A percentile compares a stretch with the other conserved stretches of the same genome.
Evolutionary conservation across 2,888 invertebrate genomes (phyloP).

Genomic region (Phengaris alcon): DNA sequence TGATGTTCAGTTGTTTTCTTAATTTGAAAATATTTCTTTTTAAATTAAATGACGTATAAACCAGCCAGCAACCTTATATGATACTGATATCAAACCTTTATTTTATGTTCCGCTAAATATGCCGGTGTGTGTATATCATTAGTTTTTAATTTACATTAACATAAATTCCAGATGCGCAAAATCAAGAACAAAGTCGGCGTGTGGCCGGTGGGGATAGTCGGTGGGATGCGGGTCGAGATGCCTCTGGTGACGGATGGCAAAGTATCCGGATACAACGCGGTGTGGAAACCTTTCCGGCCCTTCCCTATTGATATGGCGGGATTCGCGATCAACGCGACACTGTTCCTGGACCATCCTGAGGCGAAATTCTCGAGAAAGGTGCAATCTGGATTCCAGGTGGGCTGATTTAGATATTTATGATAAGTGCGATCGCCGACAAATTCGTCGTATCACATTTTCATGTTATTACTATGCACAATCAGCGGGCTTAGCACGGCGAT

Average conservation of each 20-base stretch:
- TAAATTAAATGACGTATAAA: too few species aligned
- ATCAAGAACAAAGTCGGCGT: slow-evolving; percentile 89
- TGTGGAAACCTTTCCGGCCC: slow-evolving; percentile 93
- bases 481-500: too few species aligned
- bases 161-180: slow-evolving; percentile 84
- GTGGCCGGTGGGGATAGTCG: slow-evolving; percentile 97
- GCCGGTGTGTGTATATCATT: too few species aligned
- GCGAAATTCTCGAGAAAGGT: slow-evolving; percentile 91
- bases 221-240: slow-evolving; percentile 94
- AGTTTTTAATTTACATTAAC: background rate
- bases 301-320: slow-evolving; percentile 99
- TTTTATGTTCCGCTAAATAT: too few species aligned
- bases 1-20: too few species aligned
- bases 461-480: too few species aligned
- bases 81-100: too few species aligned
- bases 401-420: slow-evolving; percentile 25
- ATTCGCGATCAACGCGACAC: slow-evolving; percentile 90
- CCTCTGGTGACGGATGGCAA: slow-evolving; percentile 85
- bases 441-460: too few species aligned
- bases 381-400: slow-evolving; percentile 89
- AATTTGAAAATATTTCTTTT: too few species aligned
- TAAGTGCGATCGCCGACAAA: too few species aligned
- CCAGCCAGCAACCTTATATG: too few species aligned
- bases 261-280: slow-evolving; percentile 81
- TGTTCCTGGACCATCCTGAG: slow-evolving; percentile 84